Evolutionary conservation across 2,797 vertebrate species (phyloP).

Genomic region (Gambusia yucatana): DNA sequence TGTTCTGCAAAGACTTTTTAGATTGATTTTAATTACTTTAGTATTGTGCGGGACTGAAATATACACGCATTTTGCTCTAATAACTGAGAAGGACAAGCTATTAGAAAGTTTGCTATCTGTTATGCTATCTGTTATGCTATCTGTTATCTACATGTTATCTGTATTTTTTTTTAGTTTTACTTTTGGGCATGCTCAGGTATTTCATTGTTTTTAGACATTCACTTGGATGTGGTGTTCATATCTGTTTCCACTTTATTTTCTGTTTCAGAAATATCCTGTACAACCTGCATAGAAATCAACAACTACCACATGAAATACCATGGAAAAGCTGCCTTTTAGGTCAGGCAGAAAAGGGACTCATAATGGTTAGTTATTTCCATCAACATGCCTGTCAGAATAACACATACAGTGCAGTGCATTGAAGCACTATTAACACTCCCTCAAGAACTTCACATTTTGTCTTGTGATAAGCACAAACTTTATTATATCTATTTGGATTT

Average conservation of each 20-base stretch:
- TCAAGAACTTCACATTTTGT: background rate
- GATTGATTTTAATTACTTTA: background rate
- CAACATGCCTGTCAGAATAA: background rate
- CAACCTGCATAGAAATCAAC: background rate
- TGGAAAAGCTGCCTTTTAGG: constrained; percentile 31
- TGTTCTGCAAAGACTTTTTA: background rate
- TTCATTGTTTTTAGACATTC: background rate
- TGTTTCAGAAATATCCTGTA: background rate
- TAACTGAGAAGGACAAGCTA: background rate
- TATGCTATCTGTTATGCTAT: too few species aligned
- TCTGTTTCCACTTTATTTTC: constrained; percentile 16
- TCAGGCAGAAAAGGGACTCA: background rate
- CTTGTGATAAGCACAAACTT: background rate
- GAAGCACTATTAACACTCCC: background rate
- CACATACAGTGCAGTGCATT: background rate
- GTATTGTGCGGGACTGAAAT: background rate
- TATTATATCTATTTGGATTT: background rate
- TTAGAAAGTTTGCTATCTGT: background rate
- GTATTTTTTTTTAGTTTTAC: background rate
- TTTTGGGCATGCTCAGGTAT: rapidly evolving
- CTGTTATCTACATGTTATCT: background rate
- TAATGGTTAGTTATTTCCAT: constrained; percentile 34
- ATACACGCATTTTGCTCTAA: background rate
- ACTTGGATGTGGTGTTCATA: background rate
- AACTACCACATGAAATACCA: constrained; percentile 15